Evolutionary conservation across 2,113 vertebrate species (phyloP), one percentile per base, ranked within the genome.

Genomic region (Haemorhous mexicanus): DNA sequence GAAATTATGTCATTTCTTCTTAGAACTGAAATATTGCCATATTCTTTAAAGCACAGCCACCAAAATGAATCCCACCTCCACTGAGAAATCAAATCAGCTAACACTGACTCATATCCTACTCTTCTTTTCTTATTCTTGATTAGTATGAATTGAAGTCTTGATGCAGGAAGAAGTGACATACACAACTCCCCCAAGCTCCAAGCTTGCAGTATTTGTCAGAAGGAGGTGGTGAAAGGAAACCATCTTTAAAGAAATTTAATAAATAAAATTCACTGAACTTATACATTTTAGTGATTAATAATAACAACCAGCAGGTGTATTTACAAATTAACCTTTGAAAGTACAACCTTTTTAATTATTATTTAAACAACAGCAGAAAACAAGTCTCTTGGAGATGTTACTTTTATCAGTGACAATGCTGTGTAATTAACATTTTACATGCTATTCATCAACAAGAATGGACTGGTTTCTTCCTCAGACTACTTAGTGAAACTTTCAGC

Each of bases 91-190:
- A 90, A 68, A 86, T 94, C 93, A 94, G 76, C 87, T 94, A 90
- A 84, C 78, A 87, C 75, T 97, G 95, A 94, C 90, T 97, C 95
- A 95, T 67, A 95, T 95, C 93, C 94, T 96, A 70, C 90, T 86
- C 79, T 93, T 94, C 49, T 84, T 93, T 96, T 96, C 93, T 93
- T 94, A 52, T 90, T 96, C 91, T 88, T 95, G 90, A 90, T 96
- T 86, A 94, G 88, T 93, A 93, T 94, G 88, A 96, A 97, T 90
- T 96, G 90, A 94, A 95, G 50, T 27, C 93, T 94, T 95, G 78
- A 95, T 94, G 37, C 82, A 91, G 89, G 75, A 97, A 94, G 82
- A 91, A 90, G 47, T 94, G 83, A 93, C 90, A 94, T 55, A 87
- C 46, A 55, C 50, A 68, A 68, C 82, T 95, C 92, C 79, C 50